These are phyloP conservation scores for Falco punctatus DNA, from an alignment of 2,113 vertebrate species.

Conservation along the genomic window DNA sequence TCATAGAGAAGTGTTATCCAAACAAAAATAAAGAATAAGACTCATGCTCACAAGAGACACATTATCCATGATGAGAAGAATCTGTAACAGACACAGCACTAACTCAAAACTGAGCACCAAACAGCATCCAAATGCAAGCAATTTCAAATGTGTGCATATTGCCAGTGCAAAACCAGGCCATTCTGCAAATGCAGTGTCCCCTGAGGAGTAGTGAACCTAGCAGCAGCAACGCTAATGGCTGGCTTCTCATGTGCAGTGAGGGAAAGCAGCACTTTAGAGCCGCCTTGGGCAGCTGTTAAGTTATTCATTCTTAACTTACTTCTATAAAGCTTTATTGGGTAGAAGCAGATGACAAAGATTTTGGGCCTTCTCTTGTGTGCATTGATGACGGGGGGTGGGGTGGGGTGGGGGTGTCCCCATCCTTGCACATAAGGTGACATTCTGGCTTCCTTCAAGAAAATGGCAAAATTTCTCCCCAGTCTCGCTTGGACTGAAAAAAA, in stretches of 20 bases:
- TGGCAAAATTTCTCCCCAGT: neutral
- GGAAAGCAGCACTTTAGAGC: slow-evolving; percentile 60
- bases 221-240: slow-evolving; percentile 59
- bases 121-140: slow-evolving; percentile 50
- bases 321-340: slow-evolving; percentile 52
- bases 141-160: slow-evolving; percentile 48
- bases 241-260: slow-evolving; percentile 45
- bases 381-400: neutral
- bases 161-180: slow-evolving; percentile 53
- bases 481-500: neutral
- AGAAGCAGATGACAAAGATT: slow-evolving; percentile 8
- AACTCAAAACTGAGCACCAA: slow-evolving; percentile 54
- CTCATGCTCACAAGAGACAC: slow-evolving; percentile 26
- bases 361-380: neutral
- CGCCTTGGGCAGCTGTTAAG: slow-evolving; percentile 48
- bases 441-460: neutral
- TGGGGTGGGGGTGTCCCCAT: neutral
- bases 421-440: neutral
- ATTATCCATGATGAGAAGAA: slow-evolving; percentile 50
- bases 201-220: slow-evolving; percentile 60
- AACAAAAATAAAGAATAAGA: slow-evolving; percentile 58
- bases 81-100: slow-evolving; percentile 52
- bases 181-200: slow-evolving; percentile 27
- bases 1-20: slow-evolving; percentile 25
- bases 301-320: slow-evolving; percentile 54